Base-by-base conservation (phyloP, 2,113 vertebrate species). In the Sylvilagus bachmani region DNA sequence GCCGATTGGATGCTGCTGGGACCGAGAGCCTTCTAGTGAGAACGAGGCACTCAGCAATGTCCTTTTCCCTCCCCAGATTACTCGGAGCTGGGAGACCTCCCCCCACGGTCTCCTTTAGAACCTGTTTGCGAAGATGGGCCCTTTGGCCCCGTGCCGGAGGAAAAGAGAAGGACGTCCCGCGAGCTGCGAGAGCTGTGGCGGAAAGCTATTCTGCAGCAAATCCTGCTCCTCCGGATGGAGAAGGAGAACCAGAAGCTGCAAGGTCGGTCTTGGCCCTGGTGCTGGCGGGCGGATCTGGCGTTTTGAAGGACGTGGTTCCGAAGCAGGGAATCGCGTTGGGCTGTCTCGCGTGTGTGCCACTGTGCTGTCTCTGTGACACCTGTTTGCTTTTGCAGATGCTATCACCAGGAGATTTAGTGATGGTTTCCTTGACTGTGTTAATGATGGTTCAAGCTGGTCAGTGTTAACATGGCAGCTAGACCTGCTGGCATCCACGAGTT, bases 201-300 rank as follows among this genome's bases (percentile, higher is more conserved):
- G 96, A 99, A 99, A 96, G 99, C 99, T 64, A 99, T 99, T 95
- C 98, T 99, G 31, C 99, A 99, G 93, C 99, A 99, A 98, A 99
- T 99, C 92, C 98, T 99, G 44, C 99, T 99, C 0, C 99, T 99
- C 86, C 98, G 99, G 95, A 99, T 99, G 99, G 99, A 99, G 98
- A 99, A 98, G 69, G 99, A 99, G 97, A 99, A 99, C 94, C 99
- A 99, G 97, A 99, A 99, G 81, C 98, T 99, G 25, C 99, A 99
- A 98, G 99, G 99, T 99, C 82, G 96, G 98, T 95, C 27, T 89
- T 17, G 55, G 84, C 24, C 67, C 10, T 61, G 81, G 83, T 86
- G 14, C 36, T 25, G 5, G n/a, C 29, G 27, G 73, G 0, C 10
- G 83, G 38, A 12, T 71, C 86, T 10, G n/a, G 7, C 66, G 10